Percentiles rank a stretch among this genome's conserved stretches.
These are phyloP conservation scores for Luehdorfia chinensis DNA, from an alignment of 1,140 invertebrate species.

Conservation along the genomic window DNA sequence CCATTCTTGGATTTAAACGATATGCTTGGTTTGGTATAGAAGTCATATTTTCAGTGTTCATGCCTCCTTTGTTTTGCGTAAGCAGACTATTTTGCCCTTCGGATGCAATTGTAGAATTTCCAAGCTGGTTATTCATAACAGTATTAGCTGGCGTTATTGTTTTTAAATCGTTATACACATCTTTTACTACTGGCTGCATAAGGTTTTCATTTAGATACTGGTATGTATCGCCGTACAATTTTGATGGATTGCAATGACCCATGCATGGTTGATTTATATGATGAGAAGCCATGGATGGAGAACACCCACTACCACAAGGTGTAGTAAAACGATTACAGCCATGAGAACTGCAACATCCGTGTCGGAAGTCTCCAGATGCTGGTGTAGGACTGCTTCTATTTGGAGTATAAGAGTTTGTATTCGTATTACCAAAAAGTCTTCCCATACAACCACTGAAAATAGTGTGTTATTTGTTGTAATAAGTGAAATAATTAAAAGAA, in stretches of 20 bases:
- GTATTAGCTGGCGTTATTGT: slow-evolving; percentile 52
- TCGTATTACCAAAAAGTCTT: slow-evolving; percentile 57
- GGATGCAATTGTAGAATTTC: neutral
- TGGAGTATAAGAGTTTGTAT: slow-evolving; percentile 12
- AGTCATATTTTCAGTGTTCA: neutral
- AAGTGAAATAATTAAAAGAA: too few relatives aligned
- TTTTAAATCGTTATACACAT: slow-evolving; percentile 63
- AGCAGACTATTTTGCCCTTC: slow-evolving; percentile 10
- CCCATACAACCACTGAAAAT: slow-evolving; percentile 68
- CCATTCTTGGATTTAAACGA: neutral
- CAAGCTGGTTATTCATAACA: slow-evolving; percentile 39
- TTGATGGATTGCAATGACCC: slow-evolving; percentile 50
- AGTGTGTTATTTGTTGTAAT: neutral
- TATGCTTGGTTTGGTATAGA: neutral
- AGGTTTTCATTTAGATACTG: slow-evolving; percentile 54
- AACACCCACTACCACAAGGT: slow-evolving; percentile 28
- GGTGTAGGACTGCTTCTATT: slow-evolving; percentile 18
- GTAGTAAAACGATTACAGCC: slow-evolving; percentile 20
- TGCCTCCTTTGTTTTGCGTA: neutral
- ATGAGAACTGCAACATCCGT: slow-evolving; percentile 25
- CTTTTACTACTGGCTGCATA: slow-evolving; percentile 58
- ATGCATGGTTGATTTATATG: slow-evolving; percentile 35
- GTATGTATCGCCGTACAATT: slow-evolving; percentile 56
- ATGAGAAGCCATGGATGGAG: slow-evolving; percentile 20
- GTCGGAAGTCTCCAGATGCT: slow-evolving; percentile 30